Conservation (phyloP, 2,888 invertebrate species). For the Macrophya alboannulata region DNA sequence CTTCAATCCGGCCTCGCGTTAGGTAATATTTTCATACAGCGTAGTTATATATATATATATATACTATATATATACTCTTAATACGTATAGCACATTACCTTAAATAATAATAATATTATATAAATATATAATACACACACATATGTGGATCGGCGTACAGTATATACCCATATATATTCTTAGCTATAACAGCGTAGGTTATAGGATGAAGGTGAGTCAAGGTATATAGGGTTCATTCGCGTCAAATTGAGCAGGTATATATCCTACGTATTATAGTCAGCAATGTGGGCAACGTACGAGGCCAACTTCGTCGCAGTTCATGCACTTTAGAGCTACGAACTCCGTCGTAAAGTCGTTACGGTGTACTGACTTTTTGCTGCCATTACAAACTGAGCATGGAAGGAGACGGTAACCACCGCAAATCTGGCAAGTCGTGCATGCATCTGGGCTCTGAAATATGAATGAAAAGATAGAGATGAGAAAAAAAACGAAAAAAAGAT, state of each 20-base stretch:
- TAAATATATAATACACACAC: constrained; percentile 14
- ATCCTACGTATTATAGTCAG: constrained; percentile 76
- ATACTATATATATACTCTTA: constrained; percentile 17
- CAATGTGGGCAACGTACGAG: constrained; percentile 94
- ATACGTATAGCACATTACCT: constrained; percentile 69
- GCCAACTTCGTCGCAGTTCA: constrained; percentile 98
- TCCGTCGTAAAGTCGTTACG: constrained; percentile 97
- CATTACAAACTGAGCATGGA: constrained; percentile 95
- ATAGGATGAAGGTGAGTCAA: neutral
- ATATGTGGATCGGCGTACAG: constrained; percentile 1
- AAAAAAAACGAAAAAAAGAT: constrained; percentile 18
- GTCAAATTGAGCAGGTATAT: constrained; percentile 58
- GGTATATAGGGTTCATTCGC: constrained; percentile 42
- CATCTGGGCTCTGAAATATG: constrained; percentile 88
- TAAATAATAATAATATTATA: constrained; percentile 58
- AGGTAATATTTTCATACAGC: constrained; percentile 9
- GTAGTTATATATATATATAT: constrained; percentile 7
- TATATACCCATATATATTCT: neutral
- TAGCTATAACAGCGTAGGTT: neutral
- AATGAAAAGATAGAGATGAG: constrained; percentile 50
- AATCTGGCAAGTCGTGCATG: constrained; percentile 90
- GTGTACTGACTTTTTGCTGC: constrained; percentile 97
- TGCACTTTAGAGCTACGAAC: constrained; percentile 96
- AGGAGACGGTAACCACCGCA: constrained; percentile 96
- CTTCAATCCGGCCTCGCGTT: too few species aligned